phyloP scores from a whole-genome alignment of 2,113 vertebrate species.

The Hemicordylus capensis region DNA sequence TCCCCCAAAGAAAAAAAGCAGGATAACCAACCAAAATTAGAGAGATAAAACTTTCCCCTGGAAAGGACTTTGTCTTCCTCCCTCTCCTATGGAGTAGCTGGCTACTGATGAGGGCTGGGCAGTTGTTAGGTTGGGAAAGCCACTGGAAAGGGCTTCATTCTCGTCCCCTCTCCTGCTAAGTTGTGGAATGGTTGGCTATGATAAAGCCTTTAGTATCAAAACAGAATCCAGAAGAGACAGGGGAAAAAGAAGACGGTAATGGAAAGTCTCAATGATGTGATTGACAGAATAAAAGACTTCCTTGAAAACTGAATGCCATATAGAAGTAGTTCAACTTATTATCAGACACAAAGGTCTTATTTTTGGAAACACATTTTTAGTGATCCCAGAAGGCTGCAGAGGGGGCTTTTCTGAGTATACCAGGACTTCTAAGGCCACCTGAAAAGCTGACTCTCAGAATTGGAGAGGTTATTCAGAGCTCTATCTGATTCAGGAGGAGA shows the following conservation, averaged over 20 bases:
- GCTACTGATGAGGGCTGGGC: too few relatives aligned
- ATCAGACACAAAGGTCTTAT: background rate
- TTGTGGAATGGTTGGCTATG: background rate
- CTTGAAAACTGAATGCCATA: fast-evolving
- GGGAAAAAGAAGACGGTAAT: background rate
- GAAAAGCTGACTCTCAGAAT: background rate
- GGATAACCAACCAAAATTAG: too few relatives aligned
- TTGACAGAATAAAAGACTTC: background rate
- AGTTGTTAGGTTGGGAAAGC: too few relatives aligned
- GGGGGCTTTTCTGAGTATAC: background rate
- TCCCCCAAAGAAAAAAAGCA: too few relatives aligned
- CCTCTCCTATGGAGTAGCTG: too few relatives aligned
- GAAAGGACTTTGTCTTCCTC: too few relatives aligned
- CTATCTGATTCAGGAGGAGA: background rate
- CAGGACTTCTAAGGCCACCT: background rate
- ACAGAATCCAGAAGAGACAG: background rate
- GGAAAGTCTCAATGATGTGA: background rate
- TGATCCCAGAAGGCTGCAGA: too few relatives aligned
- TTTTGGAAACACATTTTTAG: background rate
- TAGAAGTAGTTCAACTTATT: background rate
- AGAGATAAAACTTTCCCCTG: too few relatives aligned
- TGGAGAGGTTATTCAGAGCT: background rate
- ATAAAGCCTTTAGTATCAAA: background rate
- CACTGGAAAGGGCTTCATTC: background rate
- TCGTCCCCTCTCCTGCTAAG: background rate